Evolutionary conservation across 2,888 invertebrate genomes (phyloP).

Genomic region (Drosophila stalkeri): DNA sequence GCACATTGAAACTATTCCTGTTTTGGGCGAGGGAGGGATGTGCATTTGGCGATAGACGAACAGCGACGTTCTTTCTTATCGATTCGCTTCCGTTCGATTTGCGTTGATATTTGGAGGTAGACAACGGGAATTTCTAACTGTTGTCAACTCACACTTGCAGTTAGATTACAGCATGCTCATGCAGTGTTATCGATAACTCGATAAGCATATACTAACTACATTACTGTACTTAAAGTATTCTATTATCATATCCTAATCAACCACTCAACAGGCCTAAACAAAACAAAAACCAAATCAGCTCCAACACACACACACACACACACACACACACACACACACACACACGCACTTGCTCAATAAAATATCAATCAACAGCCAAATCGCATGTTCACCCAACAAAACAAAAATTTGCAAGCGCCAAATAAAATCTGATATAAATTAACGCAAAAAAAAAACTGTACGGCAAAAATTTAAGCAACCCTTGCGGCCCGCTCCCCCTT

Average conservation of each 20-base stretch:
- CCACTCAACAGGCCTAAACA: slow-evolving; percentile 13
- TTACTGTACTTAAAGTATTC: slow-evolving; percentile 22
- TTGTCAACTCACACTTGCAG: slow-evolving; percentile 24
- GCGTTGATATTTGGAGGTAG: slow-evolving; percentile 39
- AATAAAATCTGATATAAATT: slow-evolving; percentile 50
- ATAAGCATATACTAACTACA: neutral
- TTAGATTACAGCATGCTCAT: neutral
- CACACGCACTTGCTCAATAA: neutral
- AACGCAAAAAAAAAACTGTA: slow-evolving; percentile 34
- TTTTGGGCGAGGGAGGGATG: slow-evolving; percentile 14
- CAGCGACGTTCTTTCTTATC: slow-evolving; percentile 48
- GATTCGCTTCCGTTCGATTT: slow-evolving; percentile 71
- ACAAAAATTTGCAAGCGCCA: slow-evolving; percentile 38
- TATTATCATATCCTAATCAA: slow-evolving; percentile 14
- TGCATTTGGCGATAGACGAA: slow-evolving; percentile 29
- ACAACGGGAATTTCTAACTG: slow-evolving; percentile 27
- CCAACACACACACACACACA: slow-evolving; percentile 9
- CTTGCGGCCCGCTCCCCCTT: neutral
- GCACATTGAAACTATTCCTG: slow-evolving; percentile 43
- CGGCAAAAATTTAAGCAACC: slow-evolving; percentile 28
- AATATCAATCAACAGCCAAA: slow-evolving; percentile 48
- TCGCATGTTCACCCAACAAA: slow-evolving; percentile 37
- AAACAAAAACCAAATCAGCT: neutral
- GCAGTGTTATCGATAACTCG: slow-evolving; percentile 7
- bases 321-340: slow-evolving; percentile 12